These are phyloP conservation scores for Cryptoprocta ferox DNA, from an alignment of 2,797 vertebrate genomes.

Conservation along the genomic window DNA sequence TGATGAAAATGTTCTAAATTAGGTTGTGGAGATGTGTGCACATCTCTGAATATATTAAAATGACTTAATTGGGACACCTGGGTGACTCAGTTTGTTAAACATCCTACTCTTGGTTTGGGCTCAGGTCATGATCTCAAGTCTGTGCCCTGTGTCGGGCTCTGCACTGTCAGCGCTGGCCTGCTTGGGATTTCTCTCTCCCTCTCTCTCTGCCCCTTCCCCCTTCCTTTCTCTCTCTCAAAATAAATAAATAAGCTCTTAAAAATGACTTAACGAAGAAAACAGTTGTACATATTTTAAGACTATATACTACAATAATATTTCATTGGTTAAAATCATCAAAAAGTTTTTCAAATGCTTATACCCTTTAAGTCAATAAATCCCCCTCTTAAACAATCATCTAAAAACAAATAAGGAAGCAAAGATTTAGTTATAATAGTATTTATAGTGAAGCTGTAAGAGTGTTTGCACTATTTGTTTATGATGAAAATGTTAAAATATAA, in stretches of 20 bases:
- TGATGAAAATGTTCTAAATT: not conserved
- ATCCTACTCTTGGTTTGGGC: too few relatives aligned
- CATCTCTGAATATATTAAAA: not conserved
- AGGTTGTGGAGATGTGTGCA: not conserved
- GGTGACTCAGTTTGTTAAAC: too few relatives aligned
- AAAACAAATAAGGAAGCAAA: not conserved
- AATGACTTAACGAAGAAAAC: not conserved
- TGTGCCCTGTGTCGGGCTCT: too few relatives aligned
- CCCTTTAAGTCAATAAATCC: not conserved
- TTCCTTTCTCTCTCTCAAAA: too few relatives aligned
- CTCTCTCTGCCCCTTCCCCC: too few relatives aligned
- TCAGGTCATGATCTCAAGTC: too few relatives aligned
- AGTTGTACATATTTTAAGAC: not conserved
- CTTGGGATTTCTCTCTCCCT: too few relatives aligned
- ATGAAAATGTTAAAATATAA: not conserved
- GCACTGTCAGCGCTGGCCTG: too few relatives aligned
- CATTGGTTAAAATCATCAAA: not conserved
- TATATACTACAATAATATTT: not conserved
- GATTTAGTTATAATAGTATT: not conserved
- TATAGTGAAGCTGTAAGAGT: not conserved
- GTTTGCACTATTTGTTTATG: not conserved
- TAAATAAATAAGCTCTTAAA: not conserved
- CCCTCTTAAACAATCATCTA: not conserved
- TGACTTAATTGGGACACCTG: not conserved
- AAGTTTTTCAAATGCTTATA: not conserved